These are phyloP conservation scores for fruit fly (Drosophila melanogaster) DNA, from an alignment of 1,140 invertebrate species.

Conservation along the genomic window DNA sequence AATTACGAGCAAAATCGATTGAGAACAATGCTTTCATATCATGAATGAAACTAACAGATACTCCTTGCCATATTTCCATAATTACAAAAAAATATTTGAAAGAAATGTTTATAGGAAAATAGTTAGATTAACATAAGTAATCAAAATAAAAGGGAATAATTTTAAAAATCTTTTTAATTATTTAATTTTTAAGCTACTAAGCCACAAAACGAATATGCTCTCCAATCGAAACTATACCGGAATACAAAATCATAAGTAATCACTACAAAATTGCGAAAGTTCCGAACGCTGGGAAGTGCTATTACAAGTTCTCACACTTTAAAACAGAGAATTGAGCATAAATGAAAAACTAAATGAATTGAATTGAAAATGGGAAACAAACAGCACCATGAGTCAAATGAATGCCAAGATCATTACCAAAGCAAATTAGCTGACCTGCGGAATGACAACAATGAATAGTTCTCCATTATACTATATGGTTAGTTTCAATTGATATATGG, in stretches of 20 bases:
- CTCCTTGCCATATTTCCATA: neutral
- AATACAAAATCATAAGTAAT: slow-evolving; percentile 19
- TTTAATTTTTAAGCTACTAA: neutral
- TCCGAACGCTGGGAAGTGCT: slow-evolving; percentile 33
- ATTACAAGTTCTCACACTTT: neutral
- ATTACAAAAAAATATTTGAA: neutral
- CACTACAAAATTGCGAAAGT: slow-evolving; percentile 35
- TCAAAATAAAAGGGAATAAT: no score
- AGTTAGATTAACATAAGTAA: no score
- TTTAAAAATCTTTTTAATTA: no score
- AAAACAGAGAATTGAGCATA: slow-evolving; percentile 13
- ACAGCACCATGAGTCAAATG: slow-evolving; percentile 18
- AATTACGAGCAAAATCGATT: slow-evolving; percentile 45
- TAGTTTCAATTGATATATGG: neutral
- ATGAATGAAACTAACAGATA: neutral
- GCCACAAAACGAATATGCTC: slow-evolving; percentile 10
- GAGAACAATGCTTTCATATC: slow-evolving; percentile 8
- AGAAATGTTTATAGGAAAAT: no score
- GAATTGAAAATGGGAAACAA: slow-evolving; percentile 33
- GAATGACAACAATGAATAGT: slow-evolving; percentile 16
- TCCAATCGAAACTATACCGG: neutral
- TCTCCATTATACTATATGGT: neutral
- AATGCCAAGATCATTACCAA: slow-evolving; percentile 52
- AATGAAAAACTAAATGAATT: slow-evolving; percentile 15
- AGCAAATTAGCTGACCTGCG: slow-evolving; percentile 25